Evolutionary conservation across 2,888 invertebrate species (phyloP), one percentile per base, ranked within the genome.

Genomic region (Sialis lutaria): DNA sequence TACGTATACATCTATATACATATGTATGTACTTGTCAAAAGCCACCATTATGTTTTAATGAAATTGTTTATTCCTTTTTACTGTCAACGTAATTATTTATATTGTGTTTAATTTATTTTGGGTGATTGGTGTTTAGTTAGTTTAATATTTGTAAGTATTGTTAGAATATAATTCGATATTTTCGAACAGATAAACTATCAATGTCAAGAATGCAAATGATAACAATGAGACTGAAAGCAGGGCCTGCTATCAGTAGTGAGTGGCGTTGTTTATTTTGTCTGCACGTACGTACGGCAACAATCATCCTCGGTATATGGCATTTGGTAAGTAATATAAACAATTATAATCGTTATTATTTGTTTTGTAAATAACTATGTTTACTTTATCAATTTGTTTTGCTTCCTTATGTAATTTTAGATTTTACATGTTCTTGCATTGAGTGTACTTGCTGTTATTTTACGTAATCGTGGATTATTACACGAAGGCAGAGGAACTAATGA

Each of bases 291-390:
- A 87, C 85, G 13, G 86, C 82, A 34, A 86, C 87, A 33, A 79
- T 86, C 48, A 69, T 83, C 51, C 75, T 87, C 51, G 87, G 87
- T 57, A 72, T 85, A 63, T 87, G 86, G 85, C 86, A 88, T 65
- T 70, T 87, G 73, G 86, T 87, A 68, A 75, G 77, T 67, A 46
- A 37, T 45, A 10, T 10, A 32, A 31, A 42, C 35, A 6, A 31
- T 31, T 7, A 8, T n/a, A 1, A 13, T 34, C 9, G 35, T 34
- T 12, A 8, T 12, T 8, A 45, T 37, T 47, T 33, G 32, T 22
- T 22, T 22, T 22, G 22, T 35, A 35, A 10, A 35, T n/a, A 35
- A 40, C 40, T 42, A 30, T 30, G 10, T 9, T 6, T 8, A 5
- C n/a, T 37, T 35, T 8, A 9, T 35, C n/a, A 9, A 8, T 8